These are phyloP conservation scores for Malurus alboscapulatus DNA, from an alignment of 2,113 vertebrate genomes.

Conservation along the genomic window DNA sequence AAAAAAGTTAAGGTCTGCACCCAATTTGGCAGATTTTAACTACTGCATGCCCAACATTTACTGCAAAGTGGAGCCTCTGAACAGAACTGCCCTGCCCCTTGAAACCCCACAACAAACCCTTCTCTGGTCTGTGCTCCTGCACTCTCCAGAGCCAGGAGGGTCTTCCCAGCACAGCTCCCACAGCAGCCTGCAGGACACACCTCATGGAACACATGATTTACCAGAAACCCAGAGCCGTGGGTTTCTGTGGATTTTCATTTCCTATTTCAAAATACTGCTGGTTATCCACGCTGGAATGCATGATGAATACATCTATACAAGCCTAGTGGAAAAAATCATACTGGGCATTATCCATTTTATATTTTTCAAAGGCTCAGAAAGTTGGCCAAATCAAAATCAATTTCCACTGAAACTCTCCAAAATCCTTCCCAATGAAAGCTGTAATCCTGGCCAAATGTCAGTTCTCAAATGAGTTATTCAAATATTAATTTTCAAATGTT, in stretches of 20 bases:
- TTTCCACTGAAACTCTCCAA: constrained; percentile 31
- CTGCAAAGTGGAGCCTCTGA: background rate
- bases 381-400: background rate
- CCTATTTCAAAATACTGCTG: background rate
- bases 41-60: background rate
- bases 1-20: background rate
- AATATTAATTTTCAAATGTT: background rate
- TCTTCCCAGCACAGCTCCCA: background rate
- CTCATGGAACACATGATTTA: background rate
- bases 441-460: background rate
- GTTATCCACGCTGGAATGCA: background rate
- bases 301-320: background rate
- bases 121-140: background rate
- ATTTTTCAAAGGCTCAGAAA: constrained; percentile 11
- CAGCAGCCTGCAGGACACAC: background rate
- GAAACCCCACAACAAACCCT: background rate
- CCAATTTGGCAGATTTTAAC: background rate
- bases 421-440: background rate
- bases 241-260: constrained; percentile 1
- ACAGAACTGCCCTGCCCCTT: fast-evolving
- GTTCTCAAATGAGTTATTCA: background rate
- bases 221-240: fast-evolving
- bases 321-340: constrained; percentile 8
- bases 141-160: background rate
- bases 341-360: background rate